phyloP scores from a whole-genome alignment of 2,888 invertebrate genomes.

The Acanthosepion lycidas region DNA sequence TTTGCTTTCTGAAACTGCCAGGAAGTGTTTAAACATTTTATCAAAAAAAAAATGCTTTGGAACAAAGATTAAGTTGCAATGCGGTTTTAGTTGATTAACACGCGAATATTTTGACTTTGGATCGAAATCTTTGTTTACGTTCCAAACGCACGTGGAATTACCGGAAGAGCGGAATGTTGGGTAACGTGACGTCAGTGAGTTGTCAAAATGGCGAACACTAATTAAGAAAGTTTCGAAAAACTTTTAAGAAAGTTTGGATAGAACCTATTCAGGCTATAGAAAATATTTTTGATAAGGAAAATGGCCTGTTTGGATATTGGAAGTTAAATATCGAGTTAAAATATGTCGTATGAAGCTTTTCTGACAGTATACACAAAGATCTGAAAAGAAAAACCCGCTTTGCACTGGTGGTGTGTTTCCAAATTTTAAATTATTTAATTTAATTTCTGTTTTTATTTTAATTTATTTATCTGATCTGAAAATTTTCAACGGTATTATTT shows the following conservation, averaged over 20 bases:
- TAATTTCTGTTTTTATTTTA: background rate
- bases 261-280: background rate
- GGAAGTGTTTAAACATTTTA: background rate
- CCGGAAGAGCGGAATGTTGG: slow-evolving; percentile 40
- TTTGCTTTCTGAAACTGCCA: too few relatives aligned
- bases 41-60: background rate
- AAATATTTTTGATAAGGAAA: background rate
- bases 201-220: slow-evolving; percentile 36
- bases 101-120: background rate
- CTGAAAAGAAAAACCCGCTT: background rate
- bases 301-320: background rate
- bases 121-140: slow-evolving; percentile 34
- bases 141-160: slow-evolving; percentile 37
- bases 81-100: too few relatives aligned
- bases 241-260: background rate
- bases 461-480: background rate
- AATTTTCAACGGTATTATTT: background rate
- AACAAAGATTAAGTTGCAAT: background rate
- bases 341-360: background rate
- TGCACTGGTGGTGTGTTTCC: background rate
- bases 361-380: background rate
- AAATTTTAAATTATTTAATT: background rate
- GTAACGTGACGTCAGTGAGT: slow-evolving; percentile 37
- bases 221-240: slow-evolving; percentile 40
- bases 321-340: background rate